phyloP scores from a whole-genome alignment of 1,140 invertebrate genomes.

The Kradibia gibbosae region DNA sequence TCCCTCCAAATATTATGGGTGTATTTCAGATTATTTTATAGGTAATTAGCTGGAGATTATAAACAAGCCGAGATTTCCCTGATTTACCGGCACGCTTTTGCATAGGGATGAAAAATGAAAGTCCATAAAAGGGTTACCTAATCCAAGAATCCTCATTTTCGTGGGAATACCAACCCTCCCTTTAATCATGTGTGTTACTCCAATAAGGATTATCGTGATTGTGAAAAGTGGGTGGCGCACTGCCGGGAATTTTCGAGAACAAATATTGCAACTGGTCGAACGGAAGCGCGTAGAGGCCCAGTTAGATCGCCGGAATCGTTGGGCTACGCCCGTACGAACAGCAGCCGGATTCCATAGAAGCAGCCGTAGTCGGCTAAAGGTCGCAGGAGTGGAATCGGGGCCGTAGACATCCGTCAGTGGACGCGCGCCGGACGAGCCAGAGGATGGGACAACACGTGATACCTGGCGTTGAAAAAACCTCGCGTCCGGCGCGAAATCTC shows the following conservation, averaged over 20 bases:
- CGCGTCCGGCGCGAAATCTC: background rate
- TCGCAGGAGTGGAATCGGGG: background rate
- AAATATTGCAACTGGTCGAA: background rate
- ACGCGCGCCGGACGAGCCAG: background rate
- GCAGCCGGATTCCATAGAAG: background rate
- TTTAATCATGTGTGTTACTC: conserved; percentile 8
- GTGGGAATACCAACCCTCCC: background rate
- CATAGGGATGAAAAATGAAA: background rate
- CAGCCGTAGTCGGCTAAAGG: background rate
- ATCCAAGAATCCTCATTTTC: background rate
- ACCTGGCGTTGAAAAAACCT: background rate
- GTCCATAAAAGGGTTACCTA: conserved; percentile 1
- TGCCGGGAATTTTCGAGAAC: background rate
- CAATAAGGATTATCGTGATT: background rate
- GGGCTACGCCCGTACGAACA: background rate
- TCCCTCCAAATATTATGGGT: background rate
- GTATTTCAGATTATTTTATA: background rate
- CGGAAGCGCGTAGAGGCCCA: background rate
- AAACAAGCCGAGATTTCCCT: background rate
- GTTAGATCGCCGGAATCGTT: background rate
- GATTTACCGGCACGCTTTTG: background rate
- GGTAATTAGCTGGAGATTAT: background rate
- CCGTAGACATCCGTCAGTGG: background rate
- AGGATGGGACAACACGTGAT: background rate
- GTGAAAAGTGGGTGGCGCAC: background rate